Conservation (phyloP, 2,113 vertebrate species). For the Thomomys bottae region DNA sequence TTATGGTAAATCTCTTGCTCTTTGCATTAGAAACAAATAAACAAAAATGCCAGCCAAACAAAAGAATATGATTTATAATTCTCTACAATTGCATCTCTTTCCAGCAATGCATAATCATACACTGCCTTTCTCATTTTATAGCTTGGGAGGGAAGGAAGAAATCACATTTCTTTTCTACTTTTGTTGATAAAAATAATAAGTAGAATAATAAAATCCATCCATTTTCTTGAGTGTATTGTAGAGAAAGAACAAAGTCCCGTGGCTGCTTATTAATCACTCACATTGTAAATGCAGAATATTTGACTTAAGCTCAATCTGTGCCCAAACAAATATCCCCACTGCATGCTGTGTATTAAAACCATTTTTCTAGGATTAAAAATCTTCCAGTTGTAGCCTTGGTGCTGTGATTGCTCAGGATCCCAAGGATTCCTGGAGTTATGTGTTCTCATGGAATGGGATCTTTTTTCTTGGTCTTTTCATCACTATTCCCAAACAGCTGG, state of each 20-base stretch:
- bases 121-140: constrained; percentile 70
- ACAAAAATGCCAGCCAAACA: constrained; percentile 75
- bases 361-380: constrained; percentile 82
- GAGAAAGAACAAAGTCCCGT: constrained; percentile 61
- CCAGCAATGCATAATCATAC: constrained; percentile 48
- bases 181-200: constrained; percentile 80
- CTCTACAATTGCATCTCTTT: constrained; percentile 75
- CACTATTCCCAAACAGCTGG: background rate
- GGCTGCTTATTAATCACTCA: constrained; percentile 73
- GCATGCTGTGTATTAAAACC: constrained; percentile 81
- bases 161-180: constrained; percentile 63
- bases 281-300: constrained; percentile 71
- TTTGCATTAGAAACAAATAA: constrained; percentile 65
- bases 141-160: constrained; percentile 60
- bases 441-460: background rate
- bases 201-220: constrained; percentile 79
- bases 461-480: background rate
- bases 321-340: constrained; percentile 81
- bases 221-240: constrained; percentile 53
- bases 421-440: background rate
- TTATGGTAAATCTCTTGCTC: constrained; percentile 67
- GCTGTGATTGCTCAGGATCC: background rate
- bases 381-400: constrained; percentile 68
- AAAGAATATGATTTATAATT: constrained; percentile 85
- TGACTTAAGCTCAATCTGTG: constrained; percentile 80